These are phyloP conservation scores for Anoplolepis gracilipes DNA, from an alignment of 1,140 invertebrate species.

Conservation along the genomic window DNA sequence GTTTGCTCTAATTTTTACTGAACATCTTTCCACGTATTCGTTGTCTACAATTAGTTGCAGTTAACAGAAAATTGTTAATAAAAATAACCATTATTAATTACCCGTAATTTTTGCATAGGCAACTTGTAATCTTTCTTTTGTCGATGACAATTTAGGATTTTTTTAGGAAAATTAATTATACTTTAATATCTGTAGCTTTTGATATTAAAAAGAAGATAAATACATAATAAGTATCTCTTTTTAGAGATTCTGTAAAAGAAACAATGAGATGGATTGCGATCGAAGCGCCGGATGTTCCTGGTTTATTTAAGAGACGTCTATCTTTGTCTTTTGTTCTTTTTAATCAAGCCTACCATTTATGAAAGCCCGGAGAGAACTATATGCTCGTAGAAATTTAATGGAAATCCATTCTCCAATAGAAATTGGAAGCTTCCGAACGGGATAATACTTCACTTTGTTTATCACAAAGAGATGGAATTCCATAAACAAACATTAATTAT, in stretches of 20 bases:
- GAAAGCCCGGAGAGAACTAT: not conserved
- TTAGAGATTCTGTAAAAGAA: not conserved
- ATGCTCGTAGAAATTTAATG: slow-evolving; percentile 29
- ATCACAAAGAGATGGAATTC: slow-evolving; percentile 35
- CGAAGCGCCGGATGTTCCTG: not conserved
- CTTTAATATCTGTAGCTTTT: too few relatives aligned
- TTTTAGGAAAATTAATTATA: not conserved
- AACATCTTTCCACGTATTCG: not conserved
- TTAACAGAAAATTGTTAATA: not conserved
- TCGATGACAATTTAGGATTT: not conserved
- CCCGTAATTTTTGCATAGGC: not conserved
- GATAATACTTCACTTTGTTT: slow-evolving; percentile 31
- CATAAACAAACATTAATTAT: slow-evolving; percentile 55
- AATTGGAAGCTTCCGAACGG: slow-evolving; percentile 13
- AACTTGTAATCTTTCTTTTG: not conserved
- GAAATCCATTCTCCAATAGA: slow-evolving; percentile 5
- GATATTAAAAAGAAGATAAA: not conserved
- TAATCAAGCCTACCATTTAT: slow-evolving; percentile 44
- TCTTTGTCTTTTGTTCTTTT: slow-evolving; percentile 15
- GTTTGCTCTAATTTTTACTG: slow-evolving; percentile 27
- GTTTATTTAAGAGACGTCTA: slow-evolving; percentile 31
- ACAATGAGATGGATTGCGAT: slow-evolving; percentile 3
- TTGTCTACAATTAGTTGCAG: not conserved
- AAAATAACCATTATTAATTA: not conserved
- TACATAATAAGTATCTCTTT: not conserved